These are phyloP conservation scores for Cheiracanthium punctorium DNA, from an alignment of 2,888 invertebrate species.

Conservation along the genomic window DNA sequence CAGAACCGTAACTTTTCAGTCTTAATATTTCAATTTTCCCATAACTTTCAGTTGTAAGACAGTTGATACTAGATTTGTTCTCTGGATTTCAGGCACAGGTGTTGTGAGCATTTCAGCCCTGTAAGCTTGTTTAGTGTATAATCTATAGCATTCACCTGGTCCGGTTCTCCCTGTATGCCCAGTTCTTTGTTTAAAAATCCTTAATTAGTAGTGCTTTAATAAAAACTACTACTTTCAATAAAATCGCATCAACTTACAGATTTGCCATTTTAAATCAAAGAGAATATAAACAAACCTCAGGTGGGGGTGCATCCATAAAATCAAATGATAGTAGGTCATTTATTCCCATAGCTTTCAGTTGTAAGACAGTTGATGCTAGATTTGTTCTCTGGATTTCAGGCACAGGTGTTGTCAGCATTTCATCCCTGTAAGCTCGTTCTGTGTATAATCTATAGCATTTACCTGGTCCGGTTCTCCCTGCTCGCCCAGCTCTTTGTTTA, in stretches of 20 bases:
- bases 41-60: slow-evolving; percentile 97
- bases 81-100: slow-evolving; percentile 98
- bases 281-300: slow-evolving; percentile 79
- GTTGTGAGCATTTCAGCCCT: slow-evolving; percentile 99
- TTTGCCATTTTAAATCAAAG: neutral
- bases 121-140: slow-evolving; percentile 98
- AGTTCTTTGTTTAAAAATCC: slow-evolving; percentile 95
- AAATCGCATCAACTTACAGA: too few relatives aligned
- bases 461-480: slow-evolving; percentile 98
- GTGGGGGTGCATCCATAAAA: slow-evolving; percentile 99
- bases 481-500: slow-evolving; percentile 96
- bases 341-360: slow-evolving; percentile 99
- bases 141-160: slow-evolving; percentile 96
- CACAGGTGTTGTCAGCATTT: slow-evolving; percentile 98
- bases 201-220: too few relatives aligned
- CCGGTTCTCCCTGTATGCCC: slow-evolving; percentile 98
- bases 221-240: too few relatives aligned
- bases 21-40: too few relatives aligned
- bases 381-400: slow-evolving; percentile 99
- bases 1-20: too few relatives aligned
- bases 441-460: slow-evolving; percentile 98
- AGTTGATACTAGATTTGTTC: slow-evolving; percentile 97
- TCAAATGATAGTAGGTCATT: slow-evolving; percentile 98
- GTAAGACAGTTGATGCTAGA: slow-evolving; percentile 94
- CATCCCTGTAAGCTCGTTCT: slow-evolving; percentile 97